These are phyloP conservation scores for Vanessa cardui DNA, from an alignment of 2,888 invertebrate species.

Conservation along the genomic window DNA sequence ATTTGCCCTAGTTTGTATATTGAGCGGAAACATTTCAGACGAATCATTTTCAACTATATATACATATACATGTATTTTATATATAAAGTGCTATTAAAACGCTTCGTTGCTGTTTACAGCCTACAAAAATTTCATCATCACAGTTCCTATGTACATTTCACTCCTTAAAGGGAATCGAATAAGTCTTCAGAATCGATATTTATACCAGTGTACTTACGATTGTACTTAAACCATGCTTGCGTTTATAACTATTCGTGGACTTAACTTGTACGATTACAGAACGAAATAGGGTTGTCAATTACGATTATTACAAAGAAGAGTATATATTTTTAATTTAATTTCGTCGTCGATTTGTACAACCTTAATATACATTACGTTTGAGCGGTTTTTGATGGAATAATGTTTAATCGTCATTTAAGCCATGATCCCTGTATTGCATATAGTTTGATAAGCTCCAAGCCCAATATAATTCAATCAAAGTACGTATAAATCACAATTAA, in stretches of 20 bases:
- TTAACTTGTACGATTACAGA: background rate
- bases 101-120: conserved; percentile 76
- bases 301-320: too few species aligned
- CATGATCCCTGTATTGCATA: too few species aligned
- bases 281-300: conserved; percentile 1
- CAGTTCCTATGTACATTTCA: conserved; percentile 65
- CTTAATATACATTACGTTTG: too few species aligned
- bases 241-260: conserved; percentile 3
- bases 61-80: background rate
- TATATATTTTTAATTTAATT: too few species aligned
- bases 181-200: conserved; percentile 55
- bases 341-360: too few species aligned
- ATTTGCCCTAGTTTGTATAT: conserved; percentile 28
- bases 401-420: too few species aligned
- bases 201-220: conserved; percentile 21
- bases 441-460: too few species aligned
- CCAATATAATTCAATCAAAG: too few species aligned
- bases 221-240: conserved; percentile 12
- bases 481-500: too few species aligned
- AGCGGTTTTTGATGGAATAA: too few species aligned
- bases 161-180: conserved; percentile 58
- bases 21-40: conserved; percentile 26
- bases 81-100: conserved; percentile 19
- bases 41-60: background rate
- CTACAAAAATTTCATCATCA: conserved; percentile 56